These are phyloP conservation scores for Prunella strophiata DNA, from an alignment of 2,797 vertebrate species.

Conservation along the genomic window DNA sequence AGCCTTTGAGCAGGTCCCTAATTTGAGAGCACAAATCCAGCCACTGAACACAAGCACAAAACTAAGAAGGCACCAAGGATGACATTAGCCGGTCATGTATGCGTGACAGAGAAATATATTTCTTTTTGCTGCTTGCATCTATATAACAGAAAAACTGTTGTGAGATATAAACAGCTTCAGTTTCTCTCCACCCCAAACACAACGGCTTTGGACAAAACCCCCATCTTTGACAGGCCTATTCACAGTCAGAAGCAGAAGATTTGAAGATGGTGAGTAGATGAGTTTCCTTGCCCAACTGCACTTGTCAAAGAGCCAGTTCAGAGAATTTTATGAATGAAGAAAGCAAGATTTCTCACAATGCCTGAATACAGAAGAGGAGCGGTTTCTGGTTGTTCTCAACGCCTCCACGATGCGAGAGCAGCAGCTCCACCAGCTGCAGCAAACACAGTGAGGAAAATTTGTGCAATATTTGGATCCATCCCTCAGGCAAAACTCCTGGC, in stretches of 20 bases:
- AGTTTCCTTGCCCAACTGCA: neutral
- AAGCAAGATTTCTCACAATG: neutral
- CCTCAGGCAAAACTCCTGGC: neutral
- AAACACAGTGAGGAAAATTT: neutral
- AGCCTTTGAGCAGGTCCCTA: neutral
- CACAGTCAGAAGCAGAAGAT: neutral
- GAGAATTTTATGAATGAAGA: neutral
- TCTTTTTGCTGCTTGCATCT: neutral
- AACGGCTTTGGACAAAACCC: neutral
- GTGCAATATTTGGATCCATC: neutral
- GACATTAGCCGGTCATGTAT: neutral
- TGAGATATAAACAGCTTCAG: neutral
- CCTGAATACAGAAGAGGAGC: neutral
- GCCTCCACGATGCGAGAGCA: neutral
- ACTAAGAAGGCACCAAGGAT: neutral
- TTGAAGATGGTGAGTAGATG: neutral
- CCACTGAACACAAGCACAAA: neutral
- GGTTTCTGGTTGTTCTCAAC: neutral
- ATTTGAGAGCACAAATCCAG: neutral
- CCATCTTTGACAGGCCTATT: neutral
- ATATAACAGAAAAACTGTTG: neutral
- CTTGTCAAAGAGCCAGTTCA: neutral
- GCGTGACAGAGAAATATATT: neutral
- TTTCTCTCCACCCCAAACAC: neutral
- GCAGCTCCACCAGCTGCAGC: neutral